These are phyloP conservation scores for Myotis lucifugus DNA, from an alignment of 2,113 vertebrate genomes.

Conservation along the genomic window DNA sequence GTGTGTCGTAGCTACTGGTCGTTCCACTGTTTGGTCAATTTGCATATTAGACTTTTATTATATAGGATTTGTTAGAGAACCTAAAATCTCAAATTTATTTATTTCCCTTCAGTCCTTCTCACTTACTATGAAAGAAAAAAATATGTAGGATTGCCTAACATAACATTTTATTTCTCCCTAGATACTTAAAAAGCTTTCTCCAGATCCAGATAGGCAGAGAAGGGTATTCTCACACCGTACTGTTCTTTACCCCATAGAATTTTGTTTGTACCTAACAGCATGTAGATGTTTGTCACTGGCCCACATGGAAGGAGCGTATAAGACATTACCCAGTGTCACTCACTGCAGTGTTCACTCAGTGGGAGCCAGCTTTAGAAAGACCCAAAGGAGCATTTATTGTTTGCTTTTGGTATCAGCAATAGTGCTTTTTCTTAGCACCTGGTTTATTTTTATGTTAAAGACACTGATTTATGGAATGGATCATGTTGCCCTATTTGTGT, in stretches of 20 bases:
- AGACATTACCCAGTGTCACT: neutral
- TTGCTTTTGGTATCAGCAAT: neutral
- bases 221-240: neutral
- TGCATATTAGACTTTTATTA: no score
- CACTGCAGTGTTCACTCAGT: neutral
- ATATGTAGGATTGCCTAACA: neutral
- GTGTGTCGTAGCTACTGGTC: no score
- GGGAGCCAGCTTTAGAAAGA: slow-evolving; percentile 12
- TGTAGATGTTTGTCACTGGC: neutral
- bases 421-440: slow-evolving; percentile 25
- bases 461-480: slow-evolving; percentile 14
- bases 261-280: neutral
- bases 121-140: neutral
- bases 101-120: neutral
- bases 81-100: neutral
- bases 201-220: neutral
- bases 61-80: neutral
- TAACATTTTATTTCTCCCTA: neutral
- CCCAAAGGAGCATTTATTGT: neutral
- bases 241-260: neutral
- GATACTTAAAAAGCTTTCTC: neutral
- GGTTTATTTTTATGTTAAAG: neutral
- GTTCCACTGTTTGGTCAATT: no score
- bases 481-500: slow-evolving; percentile 19
- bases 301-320: neutral